Percentiles rank a stretch among this genome's conserved stretches.
phyloP scores from a whole-genome alignment of 1,140 invertebrate genomes.

The Lineus longissimus region DNA sequence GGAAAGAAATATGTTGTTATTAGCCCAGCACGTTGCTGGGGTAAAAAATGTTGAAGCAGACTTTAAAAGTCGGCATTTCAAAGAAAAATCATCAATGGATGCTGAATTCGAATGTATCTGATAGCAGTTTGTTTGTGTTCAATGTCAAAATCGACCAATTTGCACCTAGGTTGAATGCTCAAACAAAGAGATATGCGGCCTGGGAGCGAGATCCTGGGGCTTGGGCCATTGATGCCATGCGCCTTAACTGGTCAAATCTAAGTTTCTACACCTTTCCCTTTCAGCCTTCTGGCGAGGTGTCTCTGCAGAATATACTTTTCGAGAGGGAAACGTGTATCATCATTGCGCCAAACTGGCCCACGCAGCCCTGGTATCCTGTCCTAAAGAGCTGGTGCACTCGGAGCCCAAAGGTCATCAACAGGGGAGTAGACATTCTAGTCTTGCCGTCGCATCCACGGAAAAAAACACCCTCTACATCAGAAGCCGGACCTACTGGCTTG shows the following conservation, averaged over 20 bases:
- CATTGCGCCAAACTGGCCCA: constrained; percentile 3
- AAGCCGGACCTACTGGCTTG: neutral
- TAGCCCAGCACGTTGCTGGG: neutral
- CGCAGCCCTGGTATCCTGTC: neutral
- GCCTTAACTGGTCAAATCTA: neutral
- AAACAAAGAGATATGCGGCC: neutral
- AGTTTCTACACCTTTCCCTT: neutral
- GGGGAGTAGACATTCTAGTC: neutral
- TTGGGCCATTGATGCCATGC: neutral
- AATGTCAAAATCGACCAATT: neutral
- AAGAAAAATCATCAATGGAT: neutral
- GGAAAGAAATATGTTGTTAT: neutral
- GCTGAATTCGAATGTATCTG: neutral
- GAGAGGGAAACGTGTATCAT: neutral
- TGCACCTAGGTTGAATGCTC: neutral
- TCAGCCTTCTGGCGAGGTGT: neutral
- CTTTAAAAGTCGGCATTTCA: neutral
- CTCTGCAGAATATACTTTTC: neutral
- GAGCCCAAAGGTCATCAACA: neutral
- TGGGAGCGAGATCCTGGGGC: neutral
- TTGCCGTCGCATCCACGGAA: neutral
- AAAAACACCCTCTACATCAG: neutral
- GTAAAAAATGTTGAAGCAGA: neutral
- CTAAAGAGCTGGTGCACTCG: neutral
- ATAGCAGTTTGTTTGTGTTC: neutral